Evolutionary conservation across 2,888 invertebrate species (phyloP).

Genomic region (Beris chalybata): DNA sequence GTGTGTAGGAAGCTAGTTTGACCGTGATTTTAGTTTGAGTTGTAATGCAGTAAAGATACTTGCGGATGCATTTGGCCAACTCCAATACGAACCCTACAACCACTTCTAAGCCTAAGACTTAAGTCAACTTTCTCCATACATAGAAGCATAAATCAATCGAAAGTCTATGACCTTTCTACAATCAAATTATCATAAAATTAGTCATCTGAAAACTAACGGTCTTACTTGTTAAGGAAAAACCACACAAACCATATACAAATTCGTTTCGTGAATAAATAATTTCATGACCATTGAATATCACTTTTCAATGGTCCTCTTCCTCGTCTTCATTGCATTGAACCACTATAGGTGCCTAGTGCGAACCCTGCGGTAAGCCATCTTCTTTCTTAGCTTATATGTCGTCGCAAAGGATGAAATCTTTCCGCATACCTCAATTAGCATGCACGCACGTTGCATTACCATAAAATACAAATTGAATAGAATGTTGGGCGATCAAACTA

Average conservation of each 20-base stretch:
- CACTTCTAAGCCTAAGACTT: no score
- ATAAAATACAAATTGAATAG: slow-evolving; percentile 40
- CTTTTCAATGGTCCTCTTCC: slow-evolving; percentile 32
- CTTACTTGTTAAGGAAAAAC: background rate
- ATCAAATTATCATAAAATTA: slow-evolving; percentile 18
- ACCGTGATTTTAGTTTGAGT: no score
- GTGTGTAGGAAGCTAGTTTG: no score
- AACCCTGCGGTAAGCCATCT: no score
- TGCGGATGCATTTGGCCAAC: no score
- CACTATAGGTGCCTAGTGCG: no score
- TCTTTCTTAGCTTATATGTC: no score
- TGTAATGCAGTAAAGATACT: no score
- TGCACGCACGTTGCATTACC: slow-evolving; percentile 38
- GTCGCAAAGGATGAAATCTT: slow-evolving; percentile 35
- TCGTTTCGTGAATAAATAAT: slow-evolving; percentile 29
- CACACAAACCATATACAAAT: slow-evolving; percentile 18
- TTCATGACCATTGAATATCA: slow-evolving; percentile 32
- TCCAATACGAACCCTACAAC: no score
- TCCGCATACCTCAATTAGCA: slow-evolving; percentile 40
- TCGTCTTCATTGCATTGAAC: slow-evolving; percentile 9
- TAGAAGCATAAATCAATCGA: no score
- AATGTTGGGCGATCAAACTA: slow-evolving; percentile 38
- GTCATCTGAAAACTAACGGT: slow-evolving; percentile 14
- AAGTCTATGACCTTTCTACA: no score
- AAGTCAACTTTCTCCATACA: no score